Conservation (phyloP, 1,140 invertebrate genomes). For the Diorhabda carinulata region DNA sequence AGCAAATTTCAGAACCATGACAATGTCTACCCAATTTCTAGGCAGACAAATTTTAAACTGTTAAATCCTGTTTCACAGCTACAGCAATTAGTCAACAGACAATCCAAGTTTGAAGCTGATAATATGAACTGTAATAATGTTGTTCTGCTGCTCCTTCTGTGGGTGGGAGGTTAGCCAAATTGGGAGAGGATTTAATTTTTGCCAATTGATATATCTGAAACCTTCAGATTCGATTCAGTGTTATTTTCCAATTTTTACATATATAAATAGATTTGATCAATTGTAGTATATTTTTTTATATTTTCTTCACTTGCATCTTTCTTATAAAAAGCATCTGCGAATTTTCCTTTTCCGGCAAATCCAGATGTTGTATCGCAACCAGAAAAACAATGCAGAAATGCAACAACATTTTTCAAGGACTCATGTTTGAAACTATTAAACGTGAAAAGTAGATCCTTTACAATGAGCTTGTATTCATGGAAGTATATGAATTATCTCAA, state of each 20-base stretch:
- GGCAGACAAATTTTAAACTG: conserved; percentile 9
- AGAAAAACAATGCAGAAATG: conserved; percentile 10
- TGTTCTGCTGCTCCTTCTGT: conserved; percentile 13
- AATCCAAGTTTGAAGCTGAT: conserved; percentile 8
- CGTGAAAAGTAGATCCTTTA: too few species aligned
- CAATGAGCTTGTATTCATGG: too few species aligned
- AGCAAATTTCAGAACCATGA: neutral
- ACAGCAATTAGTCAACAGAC: conserved; percentile 6
- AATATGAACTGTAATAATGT: conserved; percentile 9
- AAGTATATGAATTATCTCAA: too few species aligned
- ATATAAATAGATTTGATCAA: too few species aligned
- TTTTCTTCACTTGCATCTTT: conserved; percentile 5
- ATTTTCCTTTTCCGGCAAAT: conserved; percentile 11
- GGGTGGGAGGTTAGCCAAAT: neutral
- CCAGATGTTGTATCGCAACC: conserved; percentile 14
- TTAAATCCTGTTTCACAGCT: conserved; percentile 11
- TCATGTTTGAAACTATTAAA: too few species aligned
- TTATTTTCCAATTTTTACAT: neutral
- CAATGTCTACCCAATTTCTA: neutral
- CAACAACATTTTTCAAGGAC: too few species aligned
- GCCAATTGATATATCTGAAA: neutral
- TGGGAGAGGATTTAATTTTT: conserved; percentile 1
- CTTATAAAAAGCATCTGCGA: neutral
- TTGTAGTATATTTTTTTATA: neutral
- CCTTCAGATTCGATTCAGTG: conserved; percentile 3